Evolutionary conservation across 2,888 invertebrate species (phyloP).

Genomic region (Acanthococcus lagerstroemiae): DNA sequence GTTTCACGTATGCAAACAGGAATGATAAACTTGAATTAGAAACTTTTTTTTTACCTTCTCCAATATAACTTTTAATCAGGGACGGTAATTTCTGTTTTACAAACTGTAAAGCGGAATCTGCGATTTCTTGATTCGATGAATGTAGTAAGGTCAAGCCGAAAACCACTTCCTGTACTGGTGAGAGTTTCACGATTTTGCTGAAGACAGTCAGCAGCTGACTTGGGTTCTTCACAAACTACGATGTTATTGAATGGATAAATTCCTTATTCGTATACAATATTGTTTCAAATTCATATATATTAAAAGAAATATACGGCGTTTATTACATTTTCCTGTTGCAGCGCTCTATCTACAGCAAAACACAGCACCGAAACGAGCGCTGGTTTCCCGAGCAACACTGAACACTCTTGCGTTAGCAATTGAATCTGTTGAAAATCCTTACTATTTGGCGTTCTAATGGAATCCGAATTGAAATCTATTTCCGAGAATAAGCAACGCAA

Average conservation of each 20-base stretch:
- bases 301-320: too few relatives aligned
- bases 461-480: constrained; percentile 61
- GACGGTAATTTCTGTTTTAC: constrained; percentile 72
- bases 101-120: constrained; percentile 63
- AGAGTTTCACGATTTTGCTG: constrained; percentile 74
- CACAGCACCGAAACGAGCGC: constrained; percentile 79
- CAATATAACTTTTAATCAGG: constrained; percentile 74
- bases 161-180: constrained; percentile 81
- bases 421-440: constrained; percentile 53
- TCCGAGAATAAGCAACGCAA: constrained; percentile 87
- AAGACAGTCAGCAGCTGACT: constrained; percentile 72
- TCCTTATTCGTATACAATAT: too few relatives aligned
- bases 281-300: too few relatives aligned
- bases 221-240: constrained; percentile 52
- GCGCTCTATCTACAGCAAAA: constrained; percentile 60
- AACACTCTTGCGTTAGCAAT: constrained; percentile 67
- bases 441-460: constrained; percentile 37
- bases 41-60: constrained; percentile 53
- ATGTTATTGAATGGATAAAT: not conserved
- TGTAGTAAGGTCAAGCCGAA: constrained; percentile 76
- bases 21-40: too few relatives aligned
- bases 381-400: constrained; percentile 69
- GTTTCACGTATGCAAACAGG: too few relatives aligned
- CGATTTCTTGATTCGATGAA: constrained; percentile 66
- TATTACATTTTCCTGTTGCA: constrained; percentile 32